Evolutionary conservation across 2,113 vertebrate genomes (phyloP).

Genomic region (Indicator maculatus): DNA sequence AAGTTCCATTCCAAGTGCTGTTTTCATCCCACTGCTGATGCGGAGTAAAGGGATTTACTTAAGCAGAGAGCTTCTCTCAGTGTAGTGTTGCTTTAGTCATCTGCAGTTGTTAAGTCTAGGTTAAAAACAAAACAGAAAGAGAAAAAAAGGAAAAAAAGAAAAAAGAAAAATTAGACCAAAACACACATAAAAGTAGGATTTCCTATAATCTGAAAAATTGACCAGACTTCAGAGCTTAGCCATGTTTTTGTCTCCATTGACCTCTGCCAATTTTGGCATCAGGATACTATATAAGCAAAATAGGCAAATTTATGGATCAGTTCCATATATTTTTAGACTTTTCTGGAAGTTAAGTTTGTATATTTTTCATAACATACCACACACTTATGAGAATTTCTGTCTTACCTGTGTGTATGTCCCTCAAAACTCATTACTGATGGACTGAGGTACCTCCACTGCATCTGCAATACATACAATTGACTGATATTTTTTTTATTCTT

Average conservation of each 20-base stretch:
- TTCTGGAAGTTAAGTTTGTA: constrained; percentile 1
- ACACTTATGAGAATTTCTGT: constrained; percentile 30
- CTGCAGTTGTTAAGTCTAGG: not conserved
- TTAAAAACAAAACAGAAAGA: not conserved
- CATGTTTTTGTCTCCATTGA: not conserved
- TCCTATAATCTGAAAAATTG: not conserved
- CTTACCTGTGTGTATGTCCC: not conserved
- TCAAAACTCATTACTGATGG: not conserved
- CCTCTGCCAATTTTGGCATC: not conserved
- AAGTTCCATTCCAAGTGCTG: not conserved
- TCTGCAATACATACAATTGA: not conserved
- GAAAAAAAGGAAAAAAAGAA: not conserved
- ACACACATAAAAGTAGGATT: not conserved
- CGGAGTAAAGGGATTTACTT: not conserved
- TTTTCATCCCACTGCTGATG: not conserved
- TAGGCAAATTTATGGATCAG: constrained; percentile 24
- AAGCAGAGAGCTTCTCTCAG: not conserved
- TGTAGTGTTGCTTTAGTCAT: not conserved
- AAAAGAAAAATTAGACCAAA: no score
- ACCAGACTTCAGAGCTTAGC: not conserved
- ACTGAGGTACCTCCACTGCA: not conserved
- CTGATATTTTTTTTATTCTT: not conserved
- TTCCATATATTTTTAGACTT: constrained; percentile 29
- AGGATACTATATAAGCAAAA: not conserved
- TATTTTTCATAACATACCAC: constrained; percentile 8